Evolutionary conservation across 2,888 invertebrate species (phyloP).

Genomic region (Melitaea athalia): DNA sequence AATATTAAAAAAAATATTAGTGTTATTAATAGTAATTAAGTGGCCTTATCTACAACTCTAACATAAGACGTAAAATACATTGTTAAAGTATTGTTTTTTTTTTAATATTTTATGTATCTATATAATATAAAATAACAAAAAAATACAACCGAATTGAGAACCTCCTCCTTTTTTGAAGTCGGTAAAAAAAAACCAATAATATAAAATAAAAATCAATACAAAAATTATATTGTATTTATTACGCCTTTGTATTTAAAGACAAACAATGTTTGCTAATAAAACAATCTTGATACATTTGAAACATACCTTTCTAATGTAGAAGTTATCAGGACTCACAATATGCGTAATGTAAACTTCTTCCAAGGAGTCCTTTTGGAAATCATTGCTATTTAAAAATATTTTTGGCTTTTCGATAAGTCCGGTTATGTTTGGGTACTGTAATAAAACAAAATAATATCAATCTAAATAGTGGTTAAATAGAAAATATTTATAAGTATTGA

Average conservation of each 20-base stretch:
- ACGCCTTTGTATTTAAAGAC: no score
- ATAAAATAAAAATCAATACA: no score
- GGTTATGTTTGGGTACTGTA: constrained; percentile 59
- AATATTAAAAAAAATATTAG: constrained; percentile 42
- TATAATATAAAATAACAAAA: no score
- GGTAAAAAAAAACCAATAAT: no score
- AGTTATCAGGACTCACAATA: constrained; percentile 84
- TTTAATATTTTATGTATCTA: no score
- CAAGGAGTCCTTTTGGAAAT: constrained; percentile 60
- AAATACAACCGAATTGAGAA: no score
- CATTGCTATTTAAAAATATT: constrained; percentile 57
- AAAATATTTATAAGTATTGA: background rate
- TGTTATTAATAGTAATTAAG: no score
- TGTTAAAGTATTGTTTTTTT: no score
- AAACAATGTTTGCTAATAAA: background rate
- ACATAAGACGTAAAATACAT: no score
- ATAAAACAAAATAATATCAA: constrained; percentile 33
- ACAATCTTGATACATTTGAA: constrained; percentile 2
- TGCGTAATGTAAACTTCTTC: constrained; percentile 82
- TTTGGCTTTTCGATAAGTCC: constrained; percentile 58
- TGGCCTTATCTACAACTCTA: no score
- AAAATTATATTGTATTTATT: no score
- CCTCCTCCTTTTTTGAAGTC: no score
- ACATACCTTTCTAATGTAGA: constrained; percentile 85
- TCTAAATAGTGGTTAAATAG: background rate